Evolutionary conservation across 2,888 invertebrate genomes (phyloP).

Genomic region (Tiphia femorata): DNA sequence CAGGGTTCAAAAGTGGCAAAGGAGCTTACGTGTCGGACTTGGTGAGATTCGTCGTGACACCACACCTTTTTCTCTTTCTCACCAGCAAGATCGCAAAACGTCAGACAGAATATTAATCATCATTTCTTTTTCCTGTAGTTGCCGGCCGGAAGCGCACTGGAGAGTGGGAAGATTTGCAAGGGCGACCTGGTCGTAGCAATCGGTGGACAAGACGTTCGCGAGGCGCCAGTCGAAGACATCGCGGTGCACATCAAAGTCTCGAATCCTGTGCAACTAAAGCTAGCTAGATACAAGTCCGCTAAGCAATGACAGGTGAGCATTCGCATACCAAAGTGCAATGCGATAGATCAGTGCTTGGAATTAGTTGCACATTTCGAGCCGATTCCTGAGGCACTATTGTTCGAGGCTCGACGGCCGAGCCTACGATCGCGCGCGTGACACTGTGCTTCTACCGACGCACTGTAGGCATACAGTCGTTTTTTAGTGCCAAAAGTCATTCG

Average conservation of each 20-base stretch:
- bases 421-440: no score
- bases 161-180: conserved; percentile 90
- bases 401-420: no score
- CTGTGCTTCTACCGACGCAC: no score
- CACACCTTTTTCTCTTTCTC: no score
- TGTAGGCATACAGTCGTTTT: no score
- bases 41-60: conserved; percentile 72
- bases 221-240: conserved; percentile 84
- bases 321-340: no score
- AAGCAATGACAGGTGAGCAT: conserved; percentile 66
- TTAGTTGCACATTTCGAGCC: no score
- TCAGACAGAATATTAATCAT: background rate
- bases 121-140: conserved; percentile 73
- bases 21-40: conserved; percentile 95
- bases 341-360: no score
- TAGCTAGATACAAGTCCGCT: conserved; percentile 86
- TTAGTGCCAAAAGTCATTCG: no score
- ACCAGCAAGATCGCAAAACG: background rate
- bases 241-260: conserved; percentile 89
- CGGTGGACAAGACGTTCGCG: conserved; percentile 86
- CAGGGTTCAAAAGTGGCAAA: conserved; percentile 80
- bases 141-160: conserved; percentile 87
- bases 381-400: no score
- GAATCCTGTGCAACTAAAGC: conserved; percentile 85
- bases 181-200: conserved; percentile 93